Evolutionary conservation across 2,888 invertebrate species (phyloP), one percentile per base, ranked within the genome.

Genomic region (Galerucella calmariensis): DNA sequence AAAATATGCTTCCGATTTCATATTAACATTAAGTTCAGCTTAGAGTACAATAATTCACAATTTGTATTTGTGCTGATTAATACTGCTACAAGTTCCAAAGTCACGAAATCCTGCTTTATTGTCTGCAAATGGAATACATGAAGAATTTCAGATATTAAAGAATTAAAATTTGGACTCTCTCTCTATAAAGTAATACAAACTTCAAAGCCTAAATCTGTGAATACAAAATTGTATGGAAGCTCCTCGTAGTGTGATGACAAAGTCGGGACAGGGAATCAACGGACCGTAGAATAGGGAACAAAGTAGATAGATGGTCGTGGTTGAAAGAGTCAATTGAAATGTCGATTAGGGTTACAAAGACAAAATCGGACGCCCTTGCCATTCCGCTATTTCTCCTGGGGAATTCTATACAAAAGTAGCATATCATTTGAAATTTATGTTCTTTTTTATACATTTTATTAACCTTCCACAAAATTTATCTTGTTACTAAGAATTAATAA

Each of bases 251-350:
- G 66, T 46, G 51, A n/a, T n/a, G 27, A 27, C 66, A 20, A 67
- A 67, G 27, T 14, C 66, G 46, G 66, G 51, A 67, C 53, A 4
- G 11, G 24, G 46, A 63, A 59, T 63, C 66, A 65, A 69, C 69
- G 61, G 69, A 66, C 66, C 69, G 69, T 69, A 48, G 59, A n/a
- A 65, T 41, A 63, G 66, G 46, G 69, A 66, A 66, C 41, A 67
- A 48, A 62, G 58, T 67, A 69, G 48, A 56, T 12, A 24, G 65
- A 27, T 56, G n/a, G 67, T 44, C 70, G 58, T 65, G 67, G 70
- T 58, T 63, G 62, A 59, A 68, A 51, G 58, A 70, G 67, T 63
- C 67, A 70, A 67, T 72, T 72, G 69, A 75, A 66, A 66, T 66
- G 53, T 65, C 67, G 61, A 75, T 75, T 72, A 75, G 66, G 67